Percentiles rank a stretch among this genome's conserved stretches.
phyloP scores from a whole-genome alignment of 2,797 vertebrate genomes.

The Siniperca undulata region DNA sequence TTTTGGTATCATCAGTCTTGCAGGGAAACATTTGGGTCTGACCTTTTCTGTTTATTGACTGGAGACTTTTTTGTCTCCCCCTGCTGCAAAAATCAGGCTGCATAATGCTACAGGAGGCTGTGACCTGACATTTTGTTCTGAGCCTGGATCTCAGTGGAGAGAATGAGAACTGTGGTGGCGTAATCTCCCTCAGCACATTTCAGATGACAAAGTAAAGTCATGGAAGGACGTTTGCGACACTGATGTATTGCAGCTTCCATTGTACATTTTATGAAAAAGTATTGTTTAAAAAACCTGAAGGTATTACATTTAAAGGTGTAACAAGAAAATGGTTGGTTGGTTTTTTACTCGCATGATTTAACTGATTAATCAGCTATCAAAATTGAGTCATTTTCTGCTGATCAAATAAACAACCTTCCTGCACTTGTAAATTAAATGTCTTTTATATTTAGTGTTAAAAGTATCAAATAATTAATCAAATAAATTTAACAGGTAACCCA shows the following conservation, averaged over 20 bases:
- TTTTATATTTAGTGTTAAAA: neutral
- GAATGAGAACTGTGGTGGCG: constrained; percentile 27
- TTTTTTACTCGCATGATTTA: neutral
- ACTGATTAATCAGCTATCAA: neutral
- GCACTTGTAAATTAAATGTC: neutral
- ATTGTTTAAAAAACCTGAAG: too few relatives aligned
- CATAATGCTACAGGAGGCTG: constrained; percentile 62
- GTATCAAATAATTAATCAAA: neutral
- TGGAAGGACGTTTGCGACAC: neutral
- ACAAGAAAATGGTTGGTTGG: neutral
- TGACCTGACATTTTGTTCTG: constrained; percentile 79
- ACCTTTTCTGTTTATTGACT: constrained; percentile 83
- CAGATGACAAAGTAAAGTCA: constrained; percentile 36
- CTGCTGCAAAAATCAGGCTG: constrained; percentile 43
- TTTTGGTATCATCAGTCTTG: constrained; percentile 68
- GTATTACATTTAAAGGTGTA: neutral
- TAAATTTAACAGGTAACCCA: neutral
- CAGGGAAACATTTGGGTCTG: constrained; percentile 76
- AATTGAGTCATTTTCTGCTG: neutral
- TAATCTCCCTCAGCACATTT: constrained; percentile 32
- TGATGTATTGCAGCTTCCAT: constrained; percentile 7
- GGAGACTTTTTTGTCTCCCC: constrained; percentile 56
- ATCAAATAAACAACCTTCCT: neutral
- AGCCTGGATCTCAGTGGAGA: constrained; percentile 46
- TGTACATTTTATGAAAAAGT: neutral